Conservation (phyloP, 2,113 vertebrate genomes). For the Pseudorasbora parva region DNA sequence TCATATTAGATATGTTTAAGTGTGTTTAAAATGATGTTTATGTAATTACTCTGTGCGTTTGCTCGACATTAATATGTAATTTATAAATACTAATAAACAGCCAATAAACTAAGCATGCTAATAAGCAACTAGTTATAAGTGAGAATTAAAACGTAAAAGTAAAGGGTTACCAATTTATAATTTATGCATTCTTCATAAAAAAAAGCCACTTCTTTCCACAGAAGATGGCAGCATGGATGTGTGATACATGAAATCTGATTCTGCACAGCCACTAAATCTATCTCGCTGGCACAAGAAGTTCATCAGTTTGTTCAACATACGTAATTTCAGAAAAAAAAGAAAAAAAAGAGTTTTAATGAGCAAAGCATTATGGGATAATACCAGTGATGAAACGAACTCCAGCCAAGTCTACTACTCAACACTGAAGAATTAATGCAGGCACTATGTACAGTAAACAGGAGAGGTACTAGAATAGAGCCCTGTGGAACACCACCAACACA, state of each 20-base stretch:
- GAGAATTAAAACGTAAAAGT: too few relatives aligned
- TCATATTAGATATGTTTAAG: too few relatives aligned
- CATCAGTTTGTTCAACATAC: neutral
- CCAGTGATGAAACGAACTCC: neutral
- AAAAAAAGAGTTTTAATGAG: neutral
- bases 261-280: neutral
- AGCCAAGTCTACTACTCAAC: neutral
- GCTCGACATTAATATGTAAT: too few relatives aligned
- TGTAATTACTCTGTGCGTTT: too few relatives aligned
- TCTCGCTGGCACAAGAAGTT: neutral
- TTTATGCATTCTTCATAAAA: neutral
- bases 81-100: too few relatives aligned
- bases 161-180: neutral
- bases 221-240: neutral
- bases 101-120: too few relatives aligned
- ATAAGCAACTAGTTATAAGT: too few relatives aligned
- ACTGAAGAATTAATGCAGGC: neutral
- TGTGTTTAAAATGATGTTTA: too few relatives aligned
- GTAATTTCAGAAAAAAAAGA: neutral
- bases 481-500: neutral
- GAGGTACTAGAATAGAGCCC: constrained; percentile 13
- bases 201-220: neutral
- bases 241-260: neutral
- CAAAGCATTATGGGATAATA: neutral
- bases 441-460: constrained; percentile 26